phyloP scores from a whole-genome alignment of 2,113 vertebrate genomes.

The Collichthys lucidus region DNA sequence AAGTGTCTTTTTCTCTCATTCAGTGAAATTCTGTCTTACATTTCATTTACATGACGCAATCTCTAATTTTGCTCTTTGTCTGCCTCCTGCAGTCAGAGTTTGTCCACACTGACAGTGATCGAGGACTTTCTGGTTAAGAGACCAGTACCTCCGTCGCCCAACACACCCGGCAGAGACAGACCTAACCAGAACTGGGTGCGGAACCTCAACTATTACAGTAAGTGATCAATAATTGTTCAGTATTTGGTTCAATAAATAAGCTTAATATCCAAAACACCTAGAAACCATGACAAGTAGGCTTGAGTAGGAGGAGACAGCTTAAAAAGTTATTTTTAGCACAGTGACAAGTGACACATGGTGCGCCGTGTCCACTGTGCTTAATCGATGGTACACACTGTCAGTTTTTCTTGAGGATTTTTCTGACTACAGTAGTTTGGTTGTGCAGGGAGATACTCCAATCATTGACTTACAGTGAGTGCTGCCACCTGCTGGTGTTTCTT shows the following conservation, averaged over 20 bases:
- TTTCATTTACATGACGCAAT: background rate
- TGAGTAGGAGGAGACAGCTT: background rate
- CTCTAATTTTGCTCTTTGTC: background rate
- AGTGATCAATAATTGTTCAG: slow-evolving; percentile 65
- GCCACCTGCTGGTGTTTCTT: slow-evolving; percentile 70
- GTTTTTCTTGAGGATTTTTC: background rate
- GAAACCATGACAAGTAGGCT: background rate
- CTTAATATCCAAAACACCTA: background rate
- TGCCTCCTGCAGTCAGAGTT: slow-evolving; percentile 89
- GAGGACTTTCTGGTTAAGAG: slow-evolving; percentile 95
- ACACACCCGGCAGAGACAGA: slow-evolving; percentile 77
- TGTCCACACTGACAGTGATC: slow-evolving; percentile 94
- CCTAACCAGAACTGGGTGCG: slow-evolving; percentile 90
- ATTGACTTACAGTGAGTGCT: slow-evolving; percentile 51
- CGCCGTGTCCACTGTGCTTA: background rate
- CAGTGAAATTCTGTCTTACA: background rate
- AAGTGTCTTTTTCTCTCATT: background rate
- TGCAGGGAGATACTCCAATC: background rate
- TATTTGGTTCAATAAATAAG: background rate
- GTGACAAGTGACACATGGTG: background rate
- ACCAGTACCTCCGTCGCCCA: slow-evolving; percentile 82
- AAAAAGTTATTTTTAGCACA: background rate
- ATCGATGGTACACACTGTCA: background rate
- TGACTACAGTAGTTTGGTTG: background rate
- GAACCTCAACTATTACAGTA: slow-evolving; percentile 95